phyloP scores from a whole-genome alignment of 2,888 invertebrate genomes.

The Callimorpha dominula region DNA sequence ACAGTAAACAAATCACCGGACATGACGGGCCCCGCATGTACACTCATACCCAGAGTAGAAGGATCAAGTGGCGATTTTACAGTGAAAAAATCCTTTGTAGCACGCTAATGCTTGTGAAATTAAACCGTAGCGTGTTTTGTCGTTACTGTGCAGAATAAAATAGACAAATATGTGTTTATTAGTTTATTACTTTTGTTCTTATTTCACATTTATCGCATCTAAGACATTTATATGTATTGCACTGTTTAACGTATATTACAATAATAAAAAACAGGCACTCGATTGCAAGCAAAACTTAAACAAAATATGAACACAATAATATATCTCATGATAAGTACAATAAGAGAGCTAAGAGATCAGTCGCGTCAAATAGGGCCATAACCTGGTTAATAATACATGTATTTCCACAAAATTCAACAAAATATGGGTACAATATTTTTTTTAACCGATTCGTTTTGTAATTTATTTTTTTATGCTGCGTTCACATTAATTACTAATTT shows the following conservation, averaged over 20 bases:
- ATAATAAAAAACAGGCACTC: conserved; percentile 20
- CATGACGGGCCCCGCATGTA: no score
- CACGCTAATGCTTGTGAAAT: background rate
- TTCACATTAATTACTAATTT: no score
- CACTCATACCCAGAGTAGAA: no score
- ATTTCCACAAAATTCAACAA: no score
- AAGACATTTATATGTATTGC: conserved; percentile 21
- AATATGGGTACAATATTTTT: no score
- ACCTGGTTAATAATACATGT: no score
- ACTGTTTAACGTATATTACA: conserved; percentile 34
- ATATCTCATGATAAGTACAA: background rate
- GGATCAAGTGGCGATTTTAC: no score
- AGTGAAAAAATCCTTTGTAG: background rate
- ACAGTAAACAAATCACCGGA: no score
- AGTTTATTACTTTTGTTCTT: conserved; percentile 15
- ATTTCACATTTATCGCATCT: conserved; percentile 14
- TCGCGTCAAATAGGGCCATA: no score
- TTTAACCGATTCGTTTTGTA: no score
- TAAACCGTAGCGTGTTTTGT: background rate
- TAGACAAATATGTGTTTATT: background rate
- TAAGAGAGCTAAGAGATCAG: background rate
- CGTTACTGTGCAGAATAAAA: background rate
- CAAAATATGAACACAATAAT: background rate
- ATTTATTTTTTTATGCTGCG: no score
- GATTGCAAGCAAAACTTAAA: conserved; percentile 16